Evolutionary conservation across 2,888 invertebrate species (phyloP), one percentile per base, ranked within the genome.

Genomic region (Imbricaverruca yamaguchii): DNA sequence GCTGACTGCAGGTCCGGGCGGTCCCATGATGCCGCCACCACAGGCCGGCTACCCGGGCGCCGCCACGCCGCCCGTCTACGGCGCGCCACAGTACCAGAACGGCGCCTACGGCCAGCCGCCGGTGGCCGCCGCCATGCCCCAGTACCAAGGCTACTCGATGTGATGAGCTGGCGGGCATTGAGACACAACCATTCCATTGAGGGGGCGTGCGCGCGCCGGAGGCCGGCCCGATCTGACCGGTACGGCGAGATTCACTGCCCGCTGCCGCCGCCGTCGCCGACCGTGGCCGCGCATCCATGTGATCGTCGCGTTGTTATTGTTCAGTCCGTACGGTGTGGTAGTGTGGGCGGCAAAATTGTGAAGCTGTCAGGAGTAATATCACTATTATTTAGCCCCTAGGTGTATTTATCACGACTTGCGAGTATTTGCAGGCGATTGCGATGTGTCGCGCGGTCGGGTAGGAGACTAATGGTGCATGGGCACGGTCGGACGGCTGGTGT

Each of bases 1-100:
- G 98, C 90, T 98, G 85, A 98, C 98, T 57, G 96, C 96, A 82
- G 97, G 96, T 81, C 94, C 94, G 80, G 92, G 91, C 79, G 61
- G 65, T 57, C 21, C 69, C 57, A 25, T 79, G 78, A 25, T n/a
- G 59, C 80, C 80, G 80, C 80, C 67, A 57, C 15, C 69, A 55
- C 53, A 69, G 57, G 56, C 80, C 21, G 78, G 57, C 78, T 25
- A 79, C 56, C 56, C 81, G 67, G 18, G 53, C 56, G 18, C 81
- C 79, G 18, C 25, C 79, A 18, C 57, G 81, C 18, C 80, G 82
- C 81, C 61, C 78, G 81, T 67, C 59, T 23, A 39, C 53, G 80
- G 82, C 12, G 80, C 81, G 65, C 80, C 81, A 55, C 74, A 74
- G 23, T 65, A 80, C 80, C 82, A 81, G 25, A 82, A 74, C 67